Conservation (phyloP, 64 coral and sea anemone species). For the Montipora sp. region DNA sequence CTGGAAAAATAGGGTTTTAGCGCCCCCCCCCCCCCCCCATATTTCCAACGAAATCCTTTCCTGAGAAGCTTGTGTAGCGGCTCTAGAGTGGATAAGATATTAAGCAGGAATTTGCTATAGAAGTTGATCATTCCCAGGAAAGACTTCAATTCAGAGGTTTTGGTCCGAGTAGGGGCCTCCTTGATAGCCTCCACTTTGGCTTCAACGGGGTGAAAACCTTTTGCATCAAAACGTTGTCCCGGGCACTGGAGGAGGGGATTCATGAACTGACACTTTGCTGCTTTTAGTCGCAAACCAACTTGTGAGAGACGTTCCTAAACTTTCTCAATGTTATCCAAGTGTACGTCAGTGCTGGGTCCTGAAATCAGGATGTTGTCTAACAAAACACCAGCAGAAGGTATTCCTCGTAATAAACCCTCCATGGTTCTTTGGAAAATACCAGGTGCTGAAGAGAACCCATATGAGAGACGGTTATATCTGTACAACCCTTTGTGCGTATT, state of each 20-base stretch:
- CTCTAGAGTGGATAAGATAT: too few species aligned
- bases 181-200: not conserved
- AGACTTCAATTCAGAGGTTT: too few species aligned
- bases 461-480: constrained; percentile 21
- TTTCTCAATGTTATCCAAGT: constrained; percentile 35
- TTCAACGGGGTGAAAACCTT: not conserved
- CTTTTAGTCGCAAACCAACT: constrained; percentile 25
- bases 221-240: not conserved
- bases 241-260: not conserved
- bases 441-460: not conserved
- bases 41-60: too few species aligned
- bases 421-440: constrained; percentile 56
- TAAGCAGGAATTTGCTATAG: too few species aligned
- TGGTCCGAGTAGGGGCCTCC: not conserved
- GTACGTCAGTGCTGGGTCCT: not conserved
- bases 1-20: too few species aligned
- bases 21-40: too few species aligned
- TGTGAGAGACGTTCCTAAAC: not conserved
- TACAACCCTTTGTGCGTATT: constrained; percentile 55
- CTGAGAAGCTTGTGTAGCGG: too few species aligned
- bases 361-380: not conserved
- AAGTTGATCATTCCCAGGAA: too few species aligned
- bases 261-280: constrained; percentile 32
- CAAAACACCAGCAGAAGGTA: not conserved
- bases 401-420: constrained; percentile 25